phyloP scores from a whole-genome alignment of 2,113 vertebrate species.

The Equus przewalskii region DNA sequence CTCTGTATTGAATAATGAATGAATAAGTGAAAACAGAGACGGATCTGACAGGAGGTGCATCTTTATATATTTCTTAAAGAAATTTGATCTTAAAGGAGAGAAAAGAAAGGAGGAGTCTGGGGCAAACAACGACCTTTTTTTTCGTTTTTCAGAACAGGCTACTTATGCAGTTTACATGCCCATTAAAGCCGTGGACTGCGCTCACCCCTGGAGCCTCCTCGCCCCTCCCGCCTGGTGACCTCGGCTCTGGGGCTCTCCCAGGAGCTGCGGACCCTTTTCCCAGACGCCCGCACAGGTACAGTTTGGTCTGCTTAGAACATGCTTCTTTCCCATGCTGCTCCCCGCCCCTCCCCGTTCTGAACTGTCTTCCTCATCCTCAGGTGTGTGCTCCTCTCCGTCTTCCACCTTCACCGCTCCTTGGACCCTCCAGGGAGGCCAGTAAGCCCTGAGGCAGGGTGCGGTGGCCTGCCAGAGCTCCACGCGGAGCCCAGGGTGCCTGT shows the following conservation, averaged over 20 bases:
- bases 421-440: not conserved
- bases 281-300: rapidly evolving
- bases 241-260: not conserved
- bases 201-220: no score
- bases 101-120: not conserved
- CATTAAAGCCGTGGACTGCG: rapidly evolving
- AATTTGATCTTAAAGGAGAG: not conserved
- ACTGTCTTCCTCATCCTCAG: not conserved
- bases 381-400: no score
- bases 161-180: no score
- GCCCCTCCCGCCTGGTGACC: rapidly evolving
- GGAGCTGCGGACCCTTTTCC: not conserved
- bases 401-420: no score
- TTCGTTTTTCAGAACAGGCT: not conserved
- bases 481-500: rapidly evolving
- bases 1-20: no score
- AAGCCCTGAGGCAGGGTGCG: rapidly evolving
- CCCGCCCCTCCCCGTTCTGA: not conserved
- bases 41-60: not conserved
- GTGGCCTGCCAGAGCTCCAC: rapidly evolving
- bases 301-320: rapidly evolving
- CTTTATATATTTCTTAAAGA: not conserved
- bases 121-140: not conserved
- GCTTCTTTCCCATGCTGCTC: not conserved
- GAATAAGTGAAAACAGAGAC: not conserved